Evolutionary conservation across 2,113 vertebrate species (phyloP).

Genomic region (Leptobrachium leishanense): DNA sequence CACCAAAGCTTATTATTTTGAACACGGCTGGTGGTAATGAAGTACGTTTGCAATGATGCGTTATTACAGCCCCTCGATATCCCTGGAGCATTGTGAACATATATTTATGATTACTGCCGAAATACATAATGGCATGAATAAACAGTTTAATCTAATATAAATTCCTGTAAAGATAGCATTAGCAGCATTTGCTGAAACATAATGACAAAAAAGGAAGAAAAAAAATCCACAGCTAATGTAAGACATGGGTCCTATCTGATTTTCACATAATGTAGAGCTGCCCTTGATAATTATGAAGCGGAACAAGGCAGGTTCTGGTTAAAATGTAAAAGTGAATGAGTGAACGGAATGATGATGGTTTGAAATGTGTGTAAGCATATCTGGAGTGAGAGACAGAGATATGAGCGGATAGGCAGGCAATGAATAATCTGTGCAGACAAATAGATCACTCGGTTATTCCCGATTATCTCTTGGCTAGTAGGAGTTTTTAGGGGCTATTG

Average conservation of each 20-base stretch:
- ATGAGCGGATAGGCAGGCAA: too few relatives aligned
- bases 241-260: slow-evolving; percentile 41
- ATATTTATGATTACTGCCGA: slow-evolving; percentile 44
- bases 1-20: slow-evolving; percentile 57
- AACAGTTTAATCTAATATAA: slow-evolving; percentile 38
- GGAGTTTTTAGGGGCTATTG: too few relatives aligned
- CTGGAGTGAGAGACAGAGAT: too few relatives aligned
- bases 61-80: background rate
- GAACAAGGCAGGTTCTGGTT: slow-evolving; percentile 29
- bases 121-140: slow-evolving; percentile 43
- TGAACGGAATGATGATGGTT: background rate
- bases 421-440: too few relatives aligned
- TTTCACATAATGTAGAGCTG: slow-evolving; percentile 41
- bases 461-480: too few relatives aligned
- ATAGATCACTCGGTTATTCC: too few relatives aligned
- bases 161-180: slow-evolving; percentile 18
- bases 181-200: background rate
- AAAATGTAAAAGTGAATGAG: background rate
- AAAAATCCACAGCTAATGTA: slow-evolving; percentile 24
- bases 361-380: too few relatives aligned
- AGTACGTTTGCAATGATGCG: slow-evolving; percentile 37
- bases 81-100: slow-evolving; percentile 27
- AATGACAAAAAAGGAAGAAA: slow-evolving; percentile 23
- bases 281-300: slow-evolving; percentile 42
- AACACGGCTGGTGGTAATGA: slow-evolving; percentile 53